Evolutionary conservation across 2,113 vertebrate species (phyloP).

Genomic region (Anarhynchus alexandrinus): DNA sequence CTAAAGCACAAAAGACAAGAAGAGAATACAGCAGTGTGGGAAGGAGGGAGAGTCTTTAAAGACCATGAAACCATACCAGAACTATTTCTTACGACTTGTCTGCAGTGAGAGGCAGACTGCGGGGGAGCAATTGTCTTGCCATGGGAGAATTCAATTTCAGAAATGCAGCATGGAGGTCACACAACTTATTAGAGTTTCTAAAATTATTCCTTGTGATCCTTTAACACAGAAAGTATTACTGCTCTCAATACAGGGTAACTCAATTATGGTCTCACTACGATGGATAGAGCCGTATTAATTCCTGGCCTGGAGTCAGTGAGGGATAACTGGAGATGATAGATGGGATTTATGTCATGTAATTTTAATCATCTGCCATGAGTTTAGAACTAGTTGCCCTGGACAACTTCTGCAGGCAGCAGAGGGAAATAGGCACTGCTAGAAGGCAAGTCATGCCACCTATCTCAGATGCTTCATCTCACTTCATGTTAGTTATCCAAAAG

Average conservation of each 20-base stretch:
- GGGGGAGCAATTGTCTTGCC: constrained; percentile 35
- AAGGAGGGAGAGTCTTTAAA: constrained; percentile 24
- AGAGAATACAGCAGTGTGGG: not conserved
- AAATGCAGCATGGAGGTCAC: constrained; percentile 54
- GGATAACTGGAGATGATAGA: constrained; percentile 13
- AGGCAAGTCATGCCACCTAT: not conserved
- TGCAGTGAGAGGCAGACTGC: not conserved
- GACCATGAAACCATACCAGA: constrained; percentile 6
- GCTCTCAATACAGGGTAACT: constrained; percentile 17
- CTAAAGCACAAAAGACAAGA: not conserved
- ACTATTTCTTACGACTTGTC: constrained; percentile 17
- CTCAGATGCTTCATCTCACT: not conserved
- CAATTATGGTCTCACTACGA: constrained; percentile 1
- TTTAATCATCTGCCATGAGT: not conserved
- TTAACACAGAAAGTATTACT: constrained; percentile 47
- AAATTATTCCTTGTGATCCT: constrained; percentile 54
- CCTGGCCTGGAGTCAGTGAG: constrained; percentile 1
- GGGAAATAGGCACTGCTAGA: not conserved
- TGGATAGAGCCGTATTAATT: constrained; percentile 36
- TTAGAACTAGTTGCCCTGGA: not conserved
- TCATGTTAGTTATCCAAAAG: not conserved
- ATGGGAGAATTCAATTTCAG: constrained; percentile 52
- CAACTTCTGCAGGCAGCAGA: not conserved
- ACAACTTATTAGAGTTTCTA: constrained; percentile 59
- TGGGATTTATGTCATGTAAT: not conserved